These are phyloP conservation scores for Chelonus insularis DNA, from an alignment of 1,140 invertebrate species.

Conservation along the genomic window DNA sequence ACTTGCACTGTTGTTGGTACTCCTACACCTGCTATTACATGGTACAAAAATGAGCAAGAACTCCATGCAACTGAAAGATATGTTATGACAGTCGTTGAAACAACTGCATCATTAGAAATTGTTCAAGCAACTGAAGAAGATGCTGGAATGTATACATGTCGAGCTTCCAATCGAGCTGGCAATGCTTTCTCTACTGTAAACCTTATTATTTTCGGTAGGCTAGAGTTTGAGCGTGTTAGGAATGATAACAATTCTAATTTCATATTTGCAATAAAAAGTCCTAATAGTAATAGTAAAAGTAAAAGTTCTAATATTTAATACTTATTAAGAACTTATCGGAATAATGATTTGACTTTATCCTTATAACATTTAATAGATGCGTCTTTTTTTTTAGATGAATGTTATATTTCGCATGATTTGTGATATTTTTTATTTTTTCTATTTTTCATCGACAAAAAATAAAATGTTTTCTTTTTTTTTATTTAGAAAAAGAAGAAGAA, in stretches of 20 bases:
- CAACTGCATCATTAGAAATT: constrained; percentile 71
- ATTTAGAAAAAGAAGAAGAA: constrained; percentile 70
- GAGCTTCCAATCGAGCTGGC: constrained; percentile 75
- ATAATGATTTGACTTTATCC: too few relatives aligned
- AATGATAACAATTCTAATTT: too few relatives aligned
- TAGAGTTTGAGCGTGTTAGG: constrained; percentile 13
- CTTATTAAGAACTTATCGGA: too few relatives aligned
- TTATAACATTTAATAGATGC: too few relatives aligned
- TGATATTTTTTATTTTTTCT: too few relatives aligned
- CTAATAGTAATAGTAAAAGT: too few relatives aligned
- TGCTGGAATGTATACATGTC: constrained; percentile 78
- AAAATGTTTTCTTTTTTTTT: too few relatives aligned
- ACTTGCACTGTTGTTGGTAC: constrained; percentile 70
- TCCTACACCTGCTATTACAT: constrained; percentile 72
- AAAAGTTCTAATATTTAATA: too few relatives aligned
- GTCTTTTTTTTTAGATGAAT: too few relatives aligned
- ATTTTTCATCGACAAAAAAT: too few relatives aligned
- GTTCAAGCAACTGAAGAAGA: constrained; percentile 68
- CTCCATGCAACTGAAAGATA: constrained; percentile 68
- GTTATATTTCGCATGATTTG: too few relatives aligned
- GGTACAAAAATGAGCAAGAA: constrained; percentile 76
- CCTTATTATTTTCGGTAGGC: constrained; percentile 70
- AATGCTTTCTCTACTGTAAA: constrained; percentile 78
- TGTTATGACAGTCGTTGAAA: constrained; percentile 63
- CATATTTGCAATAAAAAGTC: too few relatives aligned